A percentile compares a stretch with the other conserved stretches of the same genome.
Evolutionary conservation across 2,113 vertebrate species (phyloP).

Genomic region (Hymenochirus boettgeri): DNA sequence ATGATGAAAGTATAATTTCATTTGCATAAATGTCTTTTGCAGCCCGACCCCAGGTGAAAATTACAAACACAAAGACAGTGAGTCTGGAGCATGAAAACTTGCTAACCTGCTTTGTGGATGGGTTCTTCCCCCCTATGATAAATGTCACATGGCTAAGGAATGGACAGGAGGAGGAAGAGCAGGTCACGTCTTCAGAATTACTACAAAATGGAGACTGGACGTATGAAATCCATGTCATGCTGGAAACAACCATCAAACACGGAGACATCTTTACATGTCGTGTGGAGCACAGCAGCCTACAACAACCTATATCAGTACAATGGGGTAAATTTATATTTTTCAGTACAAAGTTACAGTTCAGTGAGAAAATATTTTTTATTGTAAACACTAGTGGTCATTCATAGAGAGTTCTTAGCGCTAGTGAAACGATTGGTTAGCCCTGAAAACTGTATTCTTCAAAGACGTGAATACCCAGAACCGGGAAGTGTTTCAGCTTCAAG

Average conservation of each 20-base stretch:
- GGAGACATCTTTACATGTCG: constrained; percentile 16
- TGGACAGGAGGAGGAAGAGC: not conserved
- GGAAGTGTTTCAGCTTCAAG: too few species aligned
- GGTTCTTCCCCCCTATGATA: constrained; percentile 50
- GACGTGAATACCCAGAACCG: too few species aligned
- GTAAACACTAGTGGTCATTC: too few species aligned
- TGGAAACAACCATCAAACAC: constrained; percentile 19
- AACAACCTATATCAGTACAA: not conserved
- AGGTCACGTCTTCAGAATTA: not conserved
- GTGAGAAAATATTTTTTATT: too few species aligned
- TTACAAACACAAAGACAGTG: not conserved
- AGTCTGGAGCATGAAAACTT: constrained; percentile 47
- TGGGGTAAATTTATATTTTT: constrained; percentile 28
- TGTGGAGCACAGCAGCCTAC: constrained; percentile 19
- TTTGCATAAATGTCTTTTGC: too few species aligned
- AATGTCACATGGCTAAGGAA: constrained; percentile 49
- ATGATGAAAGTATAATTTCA: too few species aligned
- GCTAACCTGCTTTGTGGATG: constrained; percentile 49
- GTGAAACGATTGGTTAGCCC: too few species aligned
- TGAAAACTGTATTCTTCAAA: too few species aligned
- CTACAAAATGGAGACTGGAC: constrained; percentile 18
- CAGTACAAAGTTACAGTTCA: too few species aligned
- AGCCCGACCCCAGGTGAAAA: not conserved
- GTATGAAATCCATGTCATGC: constrained; percentile 33
- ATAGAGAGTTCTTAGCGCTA: too few species aligned